A percentile compares a stretch with the other conserved stretches of the same genome.
Evolutionary conservation across 2,888 invertebrate genomes (phyloP).

Genomic region (Ennomos erosarius): DNA sequence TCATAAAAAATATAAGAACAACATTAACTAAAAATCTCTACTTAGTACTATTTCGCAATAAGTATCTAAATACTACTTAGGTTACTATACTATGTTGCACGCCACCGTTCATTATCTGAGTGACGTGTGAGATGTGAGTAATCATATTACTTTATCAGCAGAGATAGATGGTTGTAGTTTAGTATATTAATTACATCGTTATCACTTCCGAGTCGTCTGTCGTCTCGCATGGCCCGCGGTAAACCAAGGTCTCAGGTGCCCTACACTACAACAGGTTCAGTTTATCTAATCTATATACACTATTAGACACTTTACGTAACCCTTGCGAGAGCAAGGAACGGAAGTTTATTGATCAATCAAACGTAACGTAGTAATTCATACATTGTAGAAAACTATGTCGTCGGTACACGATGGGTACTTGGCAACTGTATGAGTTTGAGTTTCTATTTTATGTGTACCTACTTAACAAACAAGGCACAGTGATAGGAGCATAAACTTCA

Average conservation of each 20-base stretch:
- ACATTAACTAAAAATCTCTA: slow-evolving; percentile 29
- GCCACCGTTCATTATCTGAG: slow-evolving; percentile 4
- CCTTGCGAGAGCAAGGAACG: neutral
- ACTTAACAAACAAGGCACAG: slow-evolving; percentile 52
- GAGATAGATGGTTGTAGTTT: slow-evolving; percentile 28
- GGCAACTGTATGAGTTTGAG: slow-evolving; percentile 60
- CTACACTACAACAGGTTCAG: slow-evolving; percentile 31
- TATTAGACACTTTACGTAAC: neutral
- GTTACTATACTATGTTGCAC: neutral
- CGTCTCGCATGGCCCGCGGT: slow-evolving; percentile 8
- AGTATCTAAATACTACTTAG: neutral
- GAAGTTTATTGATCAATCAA: too few species aligned
- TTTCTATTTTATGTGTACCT: too few species aligned
- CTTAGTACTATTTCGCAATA: slow-evolving; percentile 27
- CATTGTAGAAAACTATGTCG: slow-evolving; percentile 15
- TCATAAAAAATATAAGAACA: neutral
- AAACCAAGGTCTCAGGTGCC: slow-evolving; percentile 39
- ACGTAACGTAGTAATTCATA: neutral
- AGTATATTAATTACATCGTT: slow-evolving; percentile 42
- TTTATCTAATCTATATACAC: slow-evolving; percentile 31
- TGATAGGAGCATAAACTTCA: slow-evolving; percentile 27
- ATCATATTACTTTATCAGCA: slow-evolving; percentile 8
- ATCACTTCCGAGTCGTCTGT: slow-evolving; percentile 49
- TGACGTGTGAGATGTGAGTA: neutral
- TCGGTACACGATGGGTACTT: slow-evolving; percentile 47